Conservation (phyloP, 2,888 invertebrate genomes). For the Lasioglossum lativentre region DNA sequence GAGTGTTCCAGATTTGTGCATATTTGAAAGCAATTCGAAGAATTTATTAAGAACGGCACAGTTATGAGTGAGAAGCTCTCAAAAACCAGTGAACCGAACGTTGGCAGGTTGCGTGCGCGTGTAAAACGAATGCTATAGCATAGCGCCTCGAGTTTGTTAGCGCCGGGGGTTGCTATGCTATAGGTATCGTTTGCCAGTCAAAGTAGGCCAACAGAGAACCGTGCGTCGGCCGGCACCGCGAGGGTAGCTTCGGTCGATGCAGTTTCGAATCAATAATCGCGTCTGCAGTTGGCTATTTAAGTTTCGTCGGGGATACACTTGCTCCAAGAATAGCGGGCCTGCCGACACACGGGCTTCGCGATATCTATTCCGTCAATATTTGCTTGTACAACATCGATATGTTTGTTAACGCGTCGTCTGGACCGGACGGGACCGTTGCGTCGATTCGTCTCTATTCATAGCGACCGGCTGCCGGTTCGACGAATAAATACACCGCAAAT, state of each 20-base stretch:
- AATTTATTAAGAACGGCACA: neutral
- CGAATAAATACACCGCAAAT: neutral
- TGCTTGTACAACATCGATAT: slow-evolving; percentile 7
- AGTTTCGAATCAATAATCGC: slow-evolving; percentile 70
- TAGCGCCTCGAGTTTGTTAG: neutral
- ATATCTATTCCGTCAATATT: slow-evolving; percentile 18
- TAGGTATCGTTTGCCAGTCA: slow-evolving; percentile 56
- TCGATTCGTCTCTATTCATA: slow-evolving; percentile 16
- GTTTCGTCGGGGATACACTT: slow-evolving; percentile 55
- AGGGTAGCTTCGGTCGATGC: slow-evolving; percentile 68
- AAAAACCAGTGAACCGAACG: neutral
- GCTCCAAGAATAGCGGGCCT: slow-evolving; percentile 62
- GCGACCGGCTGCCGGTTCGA: neutral
- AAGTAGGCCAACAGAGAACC: slow-evolving; percentile 75
- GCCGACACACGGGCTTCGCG: slow-evolving; percentile 7
- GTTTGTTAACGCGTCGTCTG: slow-evolving; percentile 9
- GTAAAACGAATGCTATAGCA: neutral
- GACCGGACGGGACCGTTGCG: neutral
- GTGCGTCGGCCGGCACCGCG: slow-evolving; percentile 59
- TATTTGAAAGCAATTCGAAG: neutral
- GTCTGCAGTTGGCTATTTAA: slow-evolving; percentile 66
- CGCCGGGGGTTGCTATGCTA: slow-evolving; percentile 7
- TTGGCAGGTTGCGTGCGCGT: neutral
- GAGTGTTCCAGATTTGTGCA: neutral
- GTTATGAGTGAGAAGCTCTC: neutral